phyloP scores from a whole-genome alignment of 2,888 invertebrate genomes.

The Chaetogeoica ovagalla region DNA sequence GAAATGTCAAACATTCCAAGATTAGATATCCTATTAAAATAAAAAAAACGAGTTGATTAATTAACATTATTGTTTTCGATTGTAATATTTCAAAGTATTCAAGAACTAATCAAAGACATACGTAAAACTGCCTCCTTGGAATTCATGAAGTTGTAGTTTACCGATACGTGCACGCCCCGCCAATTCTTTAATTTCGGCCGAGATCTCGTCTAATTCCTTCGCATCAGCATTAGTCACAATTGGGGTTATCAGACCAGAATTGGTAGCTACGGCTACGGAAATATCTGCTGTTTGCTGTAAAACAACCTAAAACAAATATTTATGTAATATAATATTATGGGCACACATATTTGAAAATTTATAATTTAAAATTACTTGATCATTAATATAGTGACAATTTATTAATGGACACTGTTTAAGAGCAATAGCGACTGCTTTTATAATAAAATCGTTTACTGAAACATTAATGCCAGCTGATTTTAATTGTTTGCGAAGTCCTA shows the following conservation, averaged over 20 bases:
- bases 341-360: not conserved
- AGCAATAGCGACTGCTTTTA: slow-evolving; percentile 68
- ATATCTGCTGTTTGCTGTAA: slow-evolving; percentile 63
- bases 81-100: too few species aligned
- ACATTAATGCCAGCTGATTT: slow-evolving; percentile 64
- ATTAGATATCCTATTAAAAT: slow-evolving; percentile 66
- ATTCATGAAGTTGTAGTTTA: slow-evolving; percentile 70
- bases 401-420: slow-evolving; percentile 63
- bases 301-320: slow-evolving; percentile 58
- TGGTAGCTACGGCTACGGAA: slow-evolving; percentile 69
- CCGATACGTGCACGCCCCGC: slow-evolving; percentile 66
- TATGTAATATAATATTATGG: not conserved
- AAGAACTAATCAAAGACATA: slow-evolving; percentile 57
- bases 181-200: slow-evolving; percentile 62
- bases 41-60: slow-evolving; percentile 46
- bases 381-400: slow-evolving; percentile 62
- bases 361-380: slow-evolving; percentile 58
- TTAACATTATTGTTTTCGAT: not conserved
- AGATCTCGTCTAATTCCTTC: slow-evolving; percentile 64
- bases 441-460: slow-evolving; percentile 70
- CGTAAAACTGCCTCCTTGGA: slow-evolving; percentile 67
- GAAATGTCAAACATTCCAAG: slow-evolving; percentile 71
- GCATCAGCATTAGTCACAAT: slow-evolving; percentile 65
- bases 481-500: slow-evolving; percentile 63
- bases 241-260: slow-evolving; percentile 69